Evolutionary conservation across 2,113 vertebrate species (phyloP), one percentile per base, ranked within the genome.

Genomic region (Malaclemys terrapin): DNA sequence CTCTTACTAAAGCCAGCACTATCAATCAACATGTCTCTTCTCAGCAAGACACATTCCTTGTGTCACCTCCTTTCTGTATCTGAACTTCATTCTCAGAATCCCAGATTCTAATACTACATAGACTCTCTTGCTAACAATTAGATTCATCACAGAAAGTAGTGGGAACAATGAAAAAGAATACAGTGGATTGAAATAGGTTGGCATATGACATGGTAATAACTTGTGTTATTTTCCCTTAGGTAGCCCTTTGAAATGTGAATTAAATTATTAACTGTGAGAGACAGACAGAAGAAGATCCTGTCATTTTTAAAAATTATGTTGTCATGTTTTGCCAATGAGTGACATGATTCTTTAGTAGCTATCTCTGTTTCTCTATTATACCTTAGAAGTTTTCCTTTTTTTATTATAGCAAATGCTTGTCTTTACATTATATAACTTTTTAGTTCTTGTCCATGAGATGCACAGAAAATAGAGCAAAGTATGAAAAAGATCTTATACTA

Each of bases 201-300:
- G 72, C 52, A 72, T 78, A 69, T 84, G 20, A 69, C 89, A 6
- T 81, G 75, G 50, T 54, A 85, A 84, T 50, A 93, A 47, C 27
- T n/a, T 17, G 35, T 9, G 14, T 76, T 59, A 90, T 89, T 80
- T 75, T 8, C n/a, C 56, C 72, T 80, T 35, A 90, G 22, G 14
- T 82, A 90, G 10, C 4, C 6, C 38, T 92, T 94, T 92, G n/a
- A 92, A 91, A 4, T 89, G 90, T 53, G 89, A 86, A 91, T 95
- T 62, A 89, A 93, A 75, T 95, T 72, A 94, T 91, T 75, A 91
- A 3, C 38, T 78, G 6, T 72, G 29, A 42, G 84, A 88, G 90
- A 87, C 56, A 5, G 27, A 50, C 6, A 92, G 24, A 80, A 45
- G 38, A 82, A 79, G 47, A 83, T 78, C 81, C 84, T 50, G 83